Base-by-base conservation (phyloP, 2,888 invertebrate species). In the Perithous albicinctus region DNA sequence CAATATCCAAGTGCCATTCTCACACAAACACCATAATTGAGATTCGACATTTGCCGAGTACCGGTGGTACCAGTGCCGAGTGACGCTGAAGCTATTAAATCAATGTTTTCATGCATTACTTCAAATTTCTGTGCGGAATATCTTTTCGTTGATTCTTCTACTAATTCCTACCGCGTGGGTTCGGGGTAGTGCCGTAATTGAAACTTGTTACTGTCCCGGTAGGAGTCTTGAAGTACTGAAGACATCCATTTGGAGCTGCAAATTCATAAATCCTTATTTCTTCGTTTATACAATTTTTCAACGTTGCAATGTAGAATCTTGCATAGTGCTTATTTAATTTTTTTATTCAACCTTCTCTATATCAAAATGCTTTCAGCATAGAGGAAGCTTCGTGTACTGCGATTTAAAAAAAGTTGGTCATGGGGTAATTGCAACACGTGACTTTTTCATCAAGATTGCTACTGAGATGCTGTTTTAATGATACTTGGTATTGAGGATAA, bases 1-100 rank as follows among this genome's bases (percentile, higher is more conserved):
- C 97, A 97, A 90, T 94, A 95, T 10, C 96, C 96, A 0, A 95
- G 94, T 66, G 94, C 95, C 95, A 96, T 95, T 87, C 95, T 93
- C 20, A 97, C 94, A 87, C 97, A 97, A 69, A 97, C 95, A 3
- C 97, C 97, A 89, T 97, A 97, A 91, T 95, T 95, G 83, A 95
- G 93, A 89, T 95, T 96, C 1, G 94, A 95, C 76, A 97, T 93
- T 91, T 97, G 96, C 35, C 97, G 93, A 0, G 96, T 96, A 1
- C 96, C 97, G 72, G 93, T 89, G 8, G 93, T 35, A 2, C 15
- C 56, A 4, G 63, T 61, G 12, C 82, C 79, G 23, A 74, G 26
- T 1, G 75, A 46, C 41, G 82, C 70, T 63, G 64, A 70, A 64
- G 84, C 78, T 83, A 51, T 63, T 32, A 26, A n/a, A n/a, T 66